Base-by-base conservation (phyloP, 2,113 vertebrate species). In the Sebastes fasciatus region DNA sequence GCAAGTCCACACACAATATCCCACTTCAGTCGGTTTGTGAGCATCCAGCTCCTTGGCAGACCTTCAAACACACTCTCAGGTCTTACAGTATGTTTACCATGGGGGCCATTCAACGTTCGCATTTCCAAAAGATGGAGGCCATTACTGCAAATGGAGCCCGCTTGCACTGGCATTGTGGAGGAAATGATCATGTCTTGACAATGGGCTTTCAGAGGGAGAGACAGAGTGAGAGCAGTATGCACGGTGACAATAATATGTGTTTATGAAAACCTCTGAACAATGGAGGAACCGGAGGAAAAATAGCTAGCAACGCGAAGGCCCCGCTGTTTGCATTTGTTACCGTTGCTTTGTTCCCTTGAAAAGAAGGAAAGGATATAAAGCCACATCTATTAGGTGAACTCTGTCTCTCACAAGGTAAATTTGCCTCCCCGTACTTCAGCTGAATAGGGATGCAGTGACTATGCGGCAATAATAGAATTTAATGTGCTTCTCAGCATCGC, bases 391-490 rank as follows among this genome's bases (percentile, higher is more conserved):
- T 94, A 91, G 92, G 89, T 94, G 91, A 95, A 94, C 89, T 85
- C 91, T 89, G 84, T 93, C 86, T 86, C 91, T 90, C 79, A 73
- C 83, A 68, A 92, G 87, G 90, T 92, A 92, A 89, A 92, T 90
- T 88, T 88, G 77, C 91, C 89, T 89, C 90, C 79, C 61, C 40
- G 79, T 91, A 85, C 90, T 90, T 82, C 84, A 87, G 87, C 84
- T 93, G 83, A 94, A 94, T 91, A 77, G 80, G 84, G 82, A 89
- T 78, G 91, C 74, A 88, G 91, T 83, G 92, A 92, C 92, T 92
- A 91, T 82, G 90, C 66, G 42, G 85, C 84, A 87, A 93, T 94
- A 95, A 96, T 92, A 92, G 92, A 94, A 93, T 95, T 94, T 93
- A 92, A 94, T 95, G 86, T 93, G 91, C 80, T 93, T 91, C 85